Evolutionary conservation across 2,888 invertebrate genomes (phyloP), one percentile per base, ranked within the genome.

Genomic region (Drosophila falleni): DNA sequence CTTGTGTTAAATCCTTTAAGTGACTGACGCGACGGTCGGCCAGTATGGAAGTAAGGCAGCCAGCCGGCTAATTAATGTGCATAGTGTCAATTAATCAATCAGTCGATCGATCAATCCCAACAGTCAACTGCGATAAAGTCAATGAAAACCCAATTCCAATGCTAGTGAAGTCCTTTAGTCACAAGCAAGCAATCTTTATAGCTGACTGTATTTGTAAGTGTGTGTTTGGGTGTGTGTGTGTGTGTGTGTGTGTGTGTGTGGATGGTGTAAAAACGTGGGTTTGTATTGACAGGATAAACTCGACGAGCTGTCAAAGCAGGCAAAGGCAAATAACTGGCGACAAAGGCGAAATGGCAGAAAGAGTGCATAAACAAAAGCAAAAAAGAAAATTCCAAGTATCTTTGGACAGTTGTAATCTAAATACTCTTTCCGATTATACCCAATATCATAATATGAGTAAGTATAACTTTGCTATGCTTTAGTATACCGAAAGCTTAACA

Each of bases 81-180:
- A 83, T 86, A 86, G 87, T 91, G 87, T 90, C 91, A 90, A 90
- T 90, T 87, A 87, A 90, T 90, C 90, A 91, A 90, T 91, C 89
- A 87, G 81, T 63, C 82, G 65, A 84, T 87, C 84, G 89, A 90
- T 90, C 89, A 91, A 90, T 90, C 86, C 81, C 71, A 73, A 71
- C 81, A 53, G 50, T 51, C 50, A 54, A 70, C 74, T 58, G 29
- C 59, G 66, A 41, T 46, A 46, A 58, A 64, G 74, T 73, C 80
- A 89, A 73, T 72, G 64, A 54, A 89, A 72, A 65, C 64, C 71
- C 63, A 71, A 68, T 47, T 60, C 61, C 53, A 66, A 61, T 59
- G 54, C 78, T 51, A 54, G 62, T 56, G 59, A 73, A 74, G 81
- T 59, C 53, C 50, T 58, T 62, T 60, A 74, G 51, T 62, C 71